phyloP scores from a whole-genome alignment of 2,888 invertebrate species.

The Merodon equestris region DNA sequence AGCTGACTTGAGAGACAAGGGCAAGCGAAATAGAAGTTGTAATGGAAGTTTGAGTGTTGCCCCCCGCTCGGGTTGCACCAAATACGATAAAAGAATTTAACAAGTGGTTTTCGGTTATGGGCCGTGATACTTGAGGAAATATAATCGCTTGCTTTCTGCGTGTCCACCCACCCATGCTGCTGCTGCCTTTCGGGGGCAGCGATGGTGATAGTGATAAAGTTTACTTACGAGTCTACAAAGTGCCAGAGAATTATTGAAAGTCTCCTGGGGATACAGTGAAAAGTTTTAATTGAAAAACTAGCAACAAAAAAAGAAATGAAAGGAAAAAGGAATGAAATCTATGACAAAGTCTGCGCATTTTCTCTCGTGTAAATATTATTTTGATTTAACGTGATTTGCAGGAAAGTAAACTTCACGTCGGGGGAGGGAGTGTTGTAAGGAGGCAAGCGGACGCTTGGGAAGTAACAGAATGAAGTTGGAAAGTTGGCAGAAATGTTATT shows the following conservation, averaged over 20 bases:
- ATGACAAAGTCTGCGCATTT: slow-evolving; percentile 23
- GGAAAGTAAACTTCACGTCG: neutral
- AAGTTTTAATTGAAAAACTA: slow-evolving; percentile 68
- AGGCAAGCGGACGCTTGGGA: slow-evolving; percentile 44
- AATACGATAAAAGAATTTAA: slow-evolving; percentile 58
- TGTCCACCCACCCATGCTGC: too few species aligned
- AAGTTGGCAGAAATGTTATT: slow-evolving; percentile 28
- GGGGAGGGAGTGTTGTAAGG: slow-evolving; percentile 39
- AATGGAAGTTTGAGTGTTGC: slow-evolving; percentile 1
- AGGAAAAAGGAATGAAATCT: slow-evolving; percentile 1
- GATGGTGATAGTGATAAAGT: slow-evolving; percentile 55
- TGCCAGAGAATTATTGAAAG: slow-evolving; percentile 54
- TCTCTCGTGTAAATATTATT: slow-evolving; percentile 38
- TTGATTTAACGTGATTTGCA: slow-evolving; percentile 43
- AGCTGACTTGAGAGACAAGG: neutral
- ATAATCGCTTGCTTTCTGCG: slow-evolving; percentile 18
- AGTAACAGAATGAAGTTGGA: slow-evolving; percentile 37
- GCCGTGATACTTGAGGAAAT: neutral
- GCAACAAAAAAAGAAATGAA: slow-evolving; percentile 21
- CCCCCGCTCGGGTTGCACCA: slow-evolving; percentile 13
- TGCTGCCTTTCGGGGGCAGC: neutral
- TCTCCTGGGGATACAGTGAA: slow-evolving; percentile 61
- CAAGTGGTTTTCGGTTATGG: slow-evolving; percentile 60
- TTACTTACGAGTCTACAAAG: slow-evolving; percentile 54
- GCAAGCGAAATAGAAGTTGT: neutral